A percentile compares a stretch with the other conserved stretches of the same genome.
These are phyloP conservation scores for Merodon equestris DNA, from an alignment of 2,888 invertebrate species.

Conservation along the genomic window DNA sequence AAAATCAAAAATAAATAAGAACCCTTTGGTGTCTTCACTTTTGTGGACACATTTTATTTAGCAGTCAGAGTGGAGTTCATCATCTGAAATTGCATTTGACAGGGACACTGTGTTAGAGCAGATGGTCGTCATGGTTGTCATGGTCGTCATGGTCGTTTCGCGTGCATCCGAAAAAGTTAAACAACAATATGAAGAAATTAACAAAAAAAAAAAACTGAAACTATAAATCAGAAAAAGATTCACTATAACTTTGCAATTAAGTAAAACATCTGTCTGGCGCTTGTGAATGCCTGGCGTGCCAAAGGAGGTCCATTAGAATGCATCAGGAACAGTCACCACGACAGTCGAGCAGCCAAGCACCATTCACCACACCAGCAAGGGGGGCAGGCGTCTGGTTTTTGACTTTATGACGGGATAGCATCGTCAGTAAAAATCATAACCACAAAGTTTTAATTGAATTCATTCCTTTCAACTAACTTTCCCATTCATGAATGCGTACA, in stretches of 20 bases:
- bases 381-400: too few relatives aligned
- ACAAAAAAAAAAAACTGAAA: not conserved
- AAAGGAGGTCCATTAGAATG: too few relatives aligned
- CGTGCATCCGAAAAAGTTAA: too few relatives aligned
- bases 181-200: too few relatives aligned
- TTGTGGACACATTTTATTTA: slow-evolving; percentile 5
- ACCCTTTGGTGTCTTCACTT: too few relatives aligned
- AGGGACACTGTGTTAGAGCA: not conserved
- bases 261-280: too few relatives aligned
- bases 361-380: not conserved
- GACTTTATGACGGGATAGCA: too few relatives aligned
- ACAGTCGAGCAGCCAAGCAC: not conserved
- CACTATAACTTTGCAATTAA: not conserved
- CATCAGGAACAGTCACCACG: not conserved
- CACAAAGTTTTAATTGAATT: slow-evolving; percentile 57
- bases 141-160: too few relatives aligned
- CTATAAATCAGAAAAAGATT: not conserved
- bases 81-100: slow-evolving; percentile 39
- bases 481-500: slow-evolving; percentile 32
- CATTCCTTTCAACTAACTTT: slow-evolving; percentile 41
- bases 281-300: too few relatives aligned
- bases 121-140: too few relatives aligned
- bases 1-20: too few relatives aligned
- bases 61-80: slow-evolving; percentile 34
- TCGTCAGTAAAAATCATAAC: slow-evolving; percentile 6